Conservation (phyloP, 2,888 invertebrate species). For the Habroteleia sp. region DNA sequence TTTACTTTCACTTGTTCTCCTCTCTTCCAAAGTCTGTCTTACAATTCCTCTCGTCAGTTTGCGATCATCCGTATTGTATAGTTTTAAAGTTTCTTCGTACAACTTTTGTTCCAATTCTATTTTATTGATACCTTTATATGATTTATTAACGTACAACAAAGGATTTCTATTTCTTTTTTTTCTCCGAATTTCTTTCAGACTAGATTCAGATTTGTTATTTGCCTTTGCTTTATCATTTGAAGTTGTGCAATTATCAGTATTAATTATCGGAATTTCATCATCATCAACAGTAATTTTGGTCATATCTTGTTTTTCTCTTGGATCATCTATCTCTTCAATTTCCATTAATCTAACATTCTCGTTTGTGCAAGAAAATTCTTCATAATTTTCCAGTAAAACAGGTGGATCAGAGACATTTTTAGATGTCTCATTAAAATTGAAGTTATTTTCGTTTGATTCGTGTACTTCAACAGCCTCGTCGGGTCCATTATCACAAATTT, state of each 20-base stretch:
- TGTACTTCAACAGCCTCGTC: not conserved
- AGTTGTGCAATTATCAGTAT: not conserved
- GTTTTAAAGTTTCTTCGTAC: conserved; percentile 28
- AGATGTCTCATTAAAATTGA: not conserved
- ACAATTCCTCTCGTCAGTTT: conserved; percentile 25
- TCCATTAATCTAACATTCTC: conserved; percentile 16
- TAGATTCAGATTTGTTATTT: not conserved
- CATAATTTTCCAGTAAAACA: not conserved
- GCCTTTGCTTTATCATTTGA: not conserved
- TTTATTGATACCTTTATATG: conserved; percentile 49
- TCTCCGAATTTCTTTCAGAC: not conserved
- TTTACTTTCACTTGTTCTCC: not conserved
- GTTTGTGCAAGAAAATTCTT: not conserved
- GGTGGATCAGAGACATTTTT: not conserved
- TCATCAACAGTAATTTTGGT: conserved; percentile 1
- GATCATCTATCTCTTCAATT: conserved; percentile 12
- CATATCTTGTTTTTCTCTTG: conserved; percentile 3
- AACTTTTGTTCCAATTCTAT: conserved; percentile 40
- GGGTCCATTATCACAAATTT: not conserved
- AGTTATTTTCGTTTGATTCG: not conserved
- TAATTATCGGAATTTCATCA: conserved; percentile 1
- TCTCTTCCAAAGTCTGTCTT: conserved; percentile 9
- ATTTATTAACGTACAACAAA: conserved; percentile 38
- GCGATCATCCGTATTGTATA: not conserved
- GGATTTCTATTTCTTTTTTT: conserved; percentile 21